Evolutionary conservation across 64 coral and sea anemone genomes (phyloP), one percentile per base, ranked within the genome.

Genomic region (Pocillopora damicornis): DNA sequence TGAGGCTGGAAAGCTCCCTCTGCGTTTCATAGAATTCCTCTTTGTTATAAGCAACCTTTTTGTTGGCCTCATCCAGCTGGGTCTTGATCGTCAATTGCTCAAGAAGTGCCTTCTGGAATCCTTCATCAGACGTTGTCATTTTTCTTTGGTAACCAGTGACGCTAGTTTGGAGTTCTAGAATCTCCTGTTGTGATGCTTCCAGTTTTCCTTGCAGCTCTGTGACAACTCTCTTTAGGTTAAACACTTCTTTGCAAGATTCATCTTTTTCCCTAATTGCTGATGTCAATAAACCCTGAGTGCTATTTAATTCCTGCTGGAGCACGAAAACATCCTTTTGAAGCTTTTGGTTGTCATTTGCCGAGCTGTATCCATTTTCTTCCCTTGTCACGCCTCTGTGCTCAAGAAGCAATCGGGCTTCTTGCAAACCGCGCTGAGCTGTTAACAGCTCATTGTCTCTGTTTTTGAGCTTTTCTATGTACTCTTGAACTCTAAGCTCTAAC

Each of bases 381-480:
- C 66, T 88, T 69, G 37, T 22, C 11, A 75, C 14, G n/a, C 80
- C 89, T 75, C 90, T 88, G 72, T 92, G 90, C 38, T 92, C 90
- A 30, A 92, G 37, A n/a, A 92, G 90, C 84, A 92, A n/a, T 30
- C 90, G 66, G 35, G 89, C 76, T 23, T 90, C 87, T 58, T 93
- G 87, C 30, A 93, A 72, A 9, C 83, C 89, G 37, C 79, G 88
- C 1, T 89, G 87, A 22, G 76, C 59, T 11, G 68, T 60, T 38
- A 89, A 15, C 37, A 64, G 45, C 30, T 89, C 87, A 5, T 93
- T 79, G 25, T 93, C 92, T 16, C 67, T 86, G 9, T 73, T 26
- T 9, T 71, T 78, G 45, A 86, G 23, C 58, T 76, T 93, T 30
- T 58, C 76, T 23, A 71, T 75, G 58, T 62, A 84, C 57, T 90